A percentile compares a stretch with the other conserved stretches of the same genome.
phyloP scores from a whole-genome alignment of 2,888 invertebrate genomes.

The Chaetoderma sp. region DNA sequence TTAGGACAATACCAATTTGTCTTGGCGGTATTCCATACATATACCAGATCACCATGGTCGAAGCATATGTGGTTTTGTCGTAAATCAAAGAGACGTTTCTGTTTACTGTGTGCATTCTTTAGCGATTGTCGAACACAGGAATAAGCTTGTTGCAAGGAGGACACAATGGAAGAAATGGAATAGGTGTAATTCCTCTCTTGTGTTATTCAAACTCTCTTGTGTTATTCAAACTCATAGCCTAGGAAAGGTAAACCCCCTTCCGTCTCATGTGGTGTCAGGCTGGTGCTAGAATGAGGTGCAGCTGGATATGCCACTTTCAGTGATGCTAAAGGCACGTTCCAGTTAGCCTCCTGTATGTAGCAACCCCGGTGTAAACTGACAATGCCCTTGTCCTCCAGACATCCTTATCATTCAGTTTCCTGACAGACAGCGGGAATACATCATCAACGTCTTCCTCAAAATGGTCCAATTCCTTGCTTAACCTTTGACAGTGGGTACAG shows the following conservation, averaged over 20 bases:
- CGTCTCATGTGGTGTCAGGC: not conserved
- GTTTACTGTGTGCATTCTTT: not conserved
- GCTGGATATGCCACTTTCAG: too few species aligned
- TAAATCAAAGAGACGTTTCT: not conserved
- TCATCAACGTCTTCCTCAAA: constrained; percentile 12
- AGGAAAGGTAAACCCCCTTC: not conserved
- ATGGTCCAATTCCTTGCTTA: not conserved
- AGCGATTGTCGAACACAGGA: not conserved
- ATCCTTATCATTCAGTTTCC: not conserved
- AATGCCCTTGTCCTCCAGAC: too few species aligned
- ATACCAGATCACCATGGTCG: constrained; percentile 8
- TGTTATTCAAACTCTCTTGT: too few species aligned
- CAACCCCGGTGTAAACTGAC: too few species aligned
- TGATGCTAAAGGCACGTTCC: too few species aligned
- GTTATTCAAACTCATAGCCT: not conserved
- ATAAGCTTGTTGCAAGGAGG: not conserved
- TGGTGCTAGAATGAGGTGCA: too few species aligned
- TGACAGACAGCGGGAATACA: not conserved
- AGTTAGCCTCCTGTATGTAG: too few species aligned
- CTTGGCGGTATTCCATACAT: not conserved
- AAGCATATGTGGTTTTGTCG: not conserved
- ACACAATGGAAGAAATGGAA: not conserved
- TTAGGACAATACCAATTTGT: not conserved
- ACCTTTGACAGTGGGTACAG: not conserved
- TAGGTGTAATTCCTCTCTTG: not conserved